Evolutionary conservation across 2,888 invertebrate species (phyloP).

Genomic region (Pimpla rufipes): DNA sequence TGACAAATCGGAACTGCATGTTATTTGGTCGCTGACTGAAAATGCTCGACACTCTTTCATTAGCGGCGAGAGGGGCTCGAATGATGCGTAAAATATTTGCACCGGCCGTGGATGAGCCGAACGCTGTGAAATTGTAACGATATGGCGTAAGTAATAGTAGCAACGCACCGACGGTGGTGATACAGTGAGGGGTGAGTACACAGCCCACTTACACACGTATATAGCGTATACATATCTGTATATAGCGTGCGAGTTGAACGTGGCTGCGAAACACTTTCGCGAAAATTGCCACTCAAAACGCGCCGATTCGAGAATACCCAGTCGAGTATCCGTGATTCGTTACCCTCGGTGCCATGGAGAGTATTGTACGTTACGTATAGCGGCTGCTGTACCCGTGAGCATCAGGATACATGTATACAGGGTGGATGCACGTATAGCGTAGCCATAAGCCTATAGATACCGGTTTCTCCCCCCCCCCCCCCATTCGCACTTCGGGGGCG

Average conservation of each 20-base stretch:
- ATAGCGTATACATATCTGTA: not conserved
- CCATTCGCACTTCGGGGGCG: conserved; percentile 69
- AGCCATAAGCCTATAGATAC: conserved; percentile 30
- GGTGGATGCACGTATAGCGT: too few species aligned
- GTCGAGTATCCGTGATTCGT: conserved; percentile 59
- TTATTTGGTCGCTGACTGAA: not conserved
- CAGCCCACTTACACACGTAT: not conserved
- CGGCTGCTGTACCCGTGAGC: conserved; percentile 38
- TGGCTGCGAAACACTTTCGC: conserved; percentile 65
- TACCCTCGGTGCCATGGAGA: conserved; percentile 37
- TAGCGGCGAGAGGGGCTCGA: not conserved
- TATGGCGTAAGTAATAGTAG: not conserved
- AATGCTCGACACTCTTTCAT: conserved; percentile 7
- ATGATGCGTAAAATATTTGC: conserved; percentile 12
- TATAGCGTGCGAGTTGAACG: conserved; percentile 40
- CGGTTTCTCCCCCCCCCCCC: conserved; percentile 58
- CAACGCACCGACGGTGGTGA: not conserved
- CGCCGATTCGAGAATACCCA: conserved; percentile 31
- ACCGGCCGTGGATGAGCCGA: not conserved
- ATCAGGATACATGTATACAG: conserved; percentile 30
- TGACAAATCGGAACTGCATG: not conserved
- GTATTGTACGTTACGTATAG: conserved; percentile 7
- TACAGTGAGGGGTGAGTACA: conserved; percentile 7
- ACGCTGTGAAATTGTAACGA: conserved; percentile 8
- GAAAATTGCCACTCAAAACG: conserved; percentile 71